phyloP scores from a whole-genome alignment of 2,888 invertebrate genomes.

The Balanococcus diminutus region DNA sequence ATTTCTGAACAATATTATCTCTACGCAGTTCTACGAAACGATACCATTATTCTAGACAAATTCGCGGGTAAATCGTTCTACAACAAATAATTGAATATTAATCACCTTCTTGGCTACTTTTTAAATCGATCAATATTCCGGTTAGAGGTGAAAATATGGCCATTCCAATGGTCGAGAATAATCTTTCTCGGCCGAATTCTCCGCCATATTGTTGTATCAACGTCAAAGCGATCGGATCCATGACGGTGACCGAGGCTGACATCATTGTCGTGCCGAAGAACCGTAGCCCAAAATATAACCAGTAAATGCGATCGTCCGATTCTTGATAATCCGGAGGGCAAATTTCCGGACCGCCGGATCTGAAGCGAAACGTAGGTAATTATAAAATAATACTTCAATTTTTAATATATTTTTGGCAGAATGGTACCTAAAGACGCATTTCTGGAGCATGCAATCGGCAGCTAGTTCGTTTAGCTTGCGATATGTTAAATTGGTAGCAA shows the following conservation, averaged over 20 bases:
- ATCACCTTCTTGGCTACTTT: slow-evolving; percentile 64
- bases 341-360: slow-evolving; percentile 75
- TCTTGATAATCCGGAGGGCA: slow-evolving; percentile 82
- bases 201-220: slow-evolving; percentile 84
- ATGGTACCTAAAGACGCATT: slow-evolving; percentile 73
- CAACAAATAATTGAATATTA: not conserved
- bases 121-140: slow-evolving; percentile 77
- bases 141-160: slow-evolving; percentile 82
- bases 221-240: slow-evolving; percentile 86
- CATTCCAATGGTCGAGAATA: slow-evolving; percentile 82
- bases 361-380: slow-evolving; percentile 60
- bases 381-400: not conserved
- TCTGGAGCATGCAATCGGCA: slow-evolving; percentile 77
- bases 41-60: too few relatives aligned
- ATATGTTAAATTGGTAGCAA: slow-evolving; percentile 71
- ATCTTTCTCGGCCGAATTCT: slow-evolving; percentile 79
- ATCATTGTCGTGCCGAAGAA: slow-evolving; percentile 82
- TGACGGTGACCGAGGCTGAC: slow-evolving; percentile 83
- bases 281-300: slow-evolving; percentile 80
- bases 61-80: too few relatives aligned
- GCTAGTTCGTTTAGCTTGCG: slow-evolving; percentile 69
- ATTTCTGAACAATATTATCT: too few relatives aligned
- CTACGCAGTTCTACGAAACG: too few relatives aligned
- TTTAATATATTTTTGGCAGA: too few relatives aligned
- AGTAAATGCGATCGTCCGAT: slow-evolving; percentile 78